Conservation (phyloP, 2,797 vertebrate species). For the Chelonia mydas region DNA sequence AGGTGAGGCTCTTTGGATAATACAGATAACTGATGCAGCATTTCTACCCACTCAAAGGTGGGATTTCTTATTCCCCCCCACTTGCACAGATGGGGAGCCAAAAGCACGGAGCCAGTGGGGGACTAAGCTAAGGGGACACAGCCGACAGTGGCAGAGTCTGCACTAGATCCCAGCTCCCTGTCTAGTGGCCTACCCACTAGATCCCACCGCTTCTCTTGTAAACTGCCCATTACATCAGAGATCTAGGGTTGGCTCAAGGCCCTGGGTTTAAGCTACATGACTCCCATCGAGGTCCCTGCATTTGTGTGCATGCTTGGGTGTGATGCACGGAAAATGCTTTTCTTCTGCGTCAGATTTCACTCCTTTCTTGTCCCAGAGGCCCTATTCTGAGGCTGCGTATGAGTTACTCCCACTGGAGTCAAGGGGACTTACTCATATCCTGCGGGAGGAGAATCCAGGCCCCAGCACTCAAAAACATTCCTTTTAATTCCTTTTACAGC, state of each 20-base stretch:
- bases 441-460: background rate
- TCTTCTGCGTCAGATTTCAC: background rate
- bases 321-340: background rate
- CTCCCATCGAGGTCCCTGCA: background rate
- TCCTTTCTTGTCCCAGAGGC: background rate
- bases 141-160: background rate
- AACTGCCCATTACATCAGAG: background rate
- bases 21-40: background rate
- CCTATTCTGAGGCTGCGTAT: background rate
- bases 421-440: background rate
- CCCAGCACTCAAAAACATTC: accelerated
- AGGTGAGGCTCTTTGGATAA: background rate
- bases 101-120: background rate
- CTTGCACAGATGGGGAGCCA: accelerated
- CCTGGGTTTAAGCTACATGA: background rate
- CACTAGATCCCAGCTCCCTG: background rate
- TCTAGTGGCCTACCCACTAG: background rate
- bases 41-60: background rate
- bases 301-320: background rate
- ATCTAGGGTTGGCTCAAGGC: background rate
- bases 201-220: background rate
- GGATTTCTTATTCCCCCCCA: background rate
- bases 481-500: background rate
- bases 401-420: background rate
- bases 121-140: background rate